A percentile compares a stretch with the other conserved stretches of the same genome.
Conservation (phyloP, 2,797 vertebrate species). For the Ptychobarbus kaznakovi region DNA sequence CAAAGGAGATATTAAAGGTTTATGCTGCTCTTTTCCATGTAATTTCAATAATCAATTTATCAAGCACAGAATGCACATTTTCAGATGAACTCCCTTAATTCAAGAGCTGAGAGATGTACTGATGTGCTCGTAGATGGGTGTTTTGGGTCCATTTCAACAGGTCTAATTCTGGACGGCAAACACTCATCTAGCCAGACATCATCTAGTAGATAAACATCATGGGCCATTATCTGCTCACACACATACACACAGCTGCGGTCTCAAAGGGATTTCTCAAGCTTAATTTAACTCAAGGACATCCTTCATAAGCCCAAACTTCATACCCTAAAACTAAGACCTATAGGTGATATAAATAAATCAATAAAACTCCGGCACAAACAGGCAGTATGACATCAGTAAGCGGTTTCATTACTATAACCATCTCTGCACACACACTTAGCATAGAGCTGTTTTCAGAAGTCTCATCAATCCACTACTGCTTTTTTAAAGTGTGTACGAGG, state of each 20-base stretch:
- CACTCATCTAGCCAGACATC: conserved; percentile 40
- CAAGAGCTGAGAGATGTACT: not conserved
- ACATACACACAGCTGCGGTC: conserved; percentile 24
- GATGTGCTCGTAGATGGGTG: not conserved
- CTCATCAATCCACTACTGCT: conserved; percentile 19
- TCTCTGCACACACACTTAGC: not conserved
- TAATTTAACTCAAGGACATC: not conserved
- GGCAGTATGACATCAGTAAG: not conserved
- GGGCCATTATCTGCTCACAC: not conserved
- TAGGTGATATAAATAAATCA: not conserved
- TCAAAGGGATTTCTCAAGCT: not conserved
- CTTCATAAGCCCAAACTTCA: not conserved
- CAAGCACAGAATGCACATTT: conserved; percentile 8
- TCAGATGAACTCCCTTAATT: not conserved
- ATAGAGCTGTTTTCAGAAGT: conserved; percentile 19
- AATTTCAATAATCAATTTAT: not conserved
- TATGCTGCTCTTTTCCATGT: not conserved
- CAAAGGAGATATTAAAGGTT: not conserved
- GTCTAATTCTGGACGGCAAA: conserved; percentile 53
- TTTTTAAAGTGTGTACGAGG: not conserved
- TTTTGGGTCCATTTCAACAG: conserved; percentile 37
- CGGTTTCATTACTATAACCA: conserved; percentile 65
- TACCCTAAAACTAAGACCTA: not conserved
- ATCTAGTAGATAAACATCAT: conserved; percentile 37
- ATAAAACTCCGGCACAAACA: not conserved